Evolutionary conservation across 1,140 invertebrate species (phyloP), one percentile per base, ranked within the genome.

Genomic region (Heliconius eleuchia): DNA sequence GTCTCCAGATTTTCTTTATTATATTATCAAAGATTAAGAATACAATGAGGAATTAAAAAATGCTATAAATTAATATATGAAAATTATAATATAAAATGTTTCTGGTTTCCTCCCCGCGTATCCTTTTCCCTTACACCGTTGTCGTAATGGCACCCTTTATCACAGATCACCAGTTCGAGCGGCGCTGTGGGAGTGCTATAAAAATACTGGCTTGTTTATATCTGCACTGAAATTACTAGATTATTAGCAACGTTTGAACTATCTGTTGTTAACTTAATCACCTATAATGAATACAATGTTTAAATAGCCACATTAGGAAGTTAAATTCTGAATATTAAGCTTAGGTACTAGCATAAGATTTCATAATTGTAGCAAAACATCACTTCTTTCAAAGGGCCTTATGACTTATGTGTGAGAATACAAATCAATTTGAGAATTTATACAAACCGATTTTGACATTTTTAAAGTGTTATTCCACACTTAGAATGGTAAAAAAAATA

Each of bases 201-300:
- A 78, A 78, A 74, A 78, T 72, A 75, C 80, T 74, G 55, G 52
- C 77, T 78, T 70, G 77, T 81, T 81, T 81, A 81, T 81, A 81
- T 75, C 80, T 66, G 74, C 82, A 83, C 81, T 77, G 72, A 66
- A 74, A 76, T 80, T 80, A 78, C 82, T 78, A 83, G 76, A 81
- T 81, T 83, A 83, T 83, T 78, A 74, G 74, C 46, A 74, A 77
- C 79, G 74, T 79, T 72, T 78, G 71, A 46, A 76, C 52, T 77
- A 79, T 80, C 78, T 73, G 77, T 79, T 75, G 76, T 84, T 84
- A 82, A 84, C 37, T 84, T 84, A 84, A 84, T 82, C 81, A 72
- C 77, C 71, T 79, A 66, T 84, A 82, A 79, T 80, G 72, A 73
- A 77, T 82, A 55, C 27, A 13, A 78, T 78, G 77, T 78, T 80